These are phyloP conservation scores for Cydia splendana DNA, from an alignment of 1,140 invertebrate genomes.

Conservation along the genomic window DNA sequence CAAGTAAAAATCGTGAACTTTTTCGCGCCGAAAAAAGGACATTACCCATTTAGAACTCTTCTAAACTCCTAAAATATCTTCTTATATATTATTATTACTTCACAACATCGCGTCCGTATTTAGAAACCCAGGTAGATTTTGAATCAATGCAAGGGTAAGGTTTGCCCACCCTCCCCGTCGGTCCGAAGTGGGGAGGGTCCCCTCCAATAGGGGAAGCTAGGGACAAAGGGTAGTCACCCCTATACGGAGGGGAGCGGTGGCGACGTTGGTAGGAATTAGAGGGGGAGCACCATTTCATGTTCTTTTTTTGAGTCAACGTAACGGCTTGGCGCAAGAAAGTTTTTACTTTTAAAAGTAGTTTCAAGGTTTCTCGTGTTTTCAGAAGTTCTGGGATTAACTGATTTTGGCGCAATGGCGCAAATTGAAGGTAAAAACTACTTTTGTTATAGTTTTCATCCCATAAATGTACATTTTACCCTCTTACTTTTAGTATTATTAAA, in stretches of 20 bases:
- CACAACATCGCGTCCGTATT: conserved; percentile 16
- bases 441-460: neutral
- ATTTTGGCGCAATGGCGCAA: conserved; percentile 23
- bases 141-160: conserved; percentile 54
- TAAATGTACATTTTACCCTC: neutral
- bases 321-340: conserved; percentile 53
- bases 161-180: conserved; percentile 64
- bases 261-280: conserved; percentile 60
- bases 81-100: conserved; percentile 45
- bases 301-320: conserved; percentile 56
- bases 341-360: conserved; percentile 29
- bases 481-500: neutral
- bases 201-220: conserved; percentile 67
- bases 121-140: conserved; percentile 58
- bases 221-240: conserved; percentile 77
- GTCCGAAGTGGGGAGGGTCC: conserved; percentile 71
- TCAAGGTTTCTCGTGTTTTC: conserved; percentile 3
- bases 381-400: neutral
- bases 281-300: conserved; percentile 70
- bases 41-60: neutral
- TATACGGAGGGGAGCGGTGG: conserved; percentile 71
- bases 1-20: conserved; percentile 27
- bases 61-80: conserved; percentile 8
- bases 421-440: conserved; percentile 8
- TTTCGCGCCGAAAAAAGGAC: conserved; percentile 26